Evolutionary conservation across 2,888 invertebrate species (phyloP).

Genomic region (Ptychoptera albimana): DNA sequence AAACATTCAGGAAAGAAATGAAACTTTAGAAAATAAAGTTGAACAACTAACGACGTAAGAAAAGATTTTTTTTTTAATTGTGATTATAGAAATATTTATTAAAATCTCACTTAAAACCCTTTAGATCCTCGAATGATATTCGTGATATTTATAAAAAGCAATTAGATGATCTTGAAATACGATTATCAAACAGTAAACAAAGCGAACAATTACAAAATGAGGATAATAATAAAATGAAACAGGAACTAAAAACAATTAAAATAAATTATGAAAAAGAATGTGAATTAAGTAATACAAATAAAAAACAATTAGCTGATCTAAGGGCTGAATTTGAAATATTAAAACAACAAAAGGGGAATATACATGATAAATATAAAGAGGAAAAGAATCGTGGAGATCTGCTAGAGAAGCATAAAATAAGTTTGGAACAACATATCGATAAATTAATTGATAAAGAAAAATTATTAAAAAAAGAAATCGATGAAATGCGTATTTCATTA

Average conservation of each 20-base stretch:
- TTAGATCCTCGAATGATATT: conserved; percentile 28
- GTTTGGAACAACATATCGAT: conserved; percentile 33
- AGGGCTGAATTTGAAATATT: conserved; percentile 39
- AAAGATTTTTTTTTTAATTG: background rate
- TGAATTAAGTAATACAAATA: no score
- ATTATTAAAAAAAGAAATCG: conserved; percentile 36
- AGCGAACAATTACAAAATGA: conserved; percentile 26
- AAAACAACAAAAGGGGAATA: conserved; percentile 33
- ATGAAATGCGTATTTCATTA: conserved; percentile 47
- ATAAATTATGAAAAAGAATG: conserved; percentile 37
- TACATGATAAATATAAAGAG: conserved; percentile 36
- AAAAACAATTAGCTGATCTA: conserved; percentile 41
- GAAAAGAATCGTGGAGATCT: conserved; percentile 32
- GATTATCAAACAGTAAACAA: conserved; percentile 19
- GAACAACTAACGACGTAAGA: conserved; percentile 21
- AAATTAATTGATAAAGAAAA: background rate
- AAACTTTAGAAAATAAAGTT: conserved; percentile 36
- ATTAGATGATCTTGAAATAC: conserved; percentile 28
- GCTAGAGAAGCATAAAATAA: conserved; percentile 38
- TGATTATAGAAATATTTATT: background rate
- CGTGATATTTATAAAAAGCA: conserved; percentile 26
- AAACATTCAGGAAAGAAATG: conserved; percentile 48
- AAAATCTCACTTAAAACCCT: conserved; percentile 16
- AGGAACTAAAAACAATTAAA: conserved; percentile 27
- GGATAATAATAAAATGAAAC: conserved; percentile 30